Conservation (phyloP, 1,140 invertebrate genomes). For the Probaryconus sp. region DNA sequence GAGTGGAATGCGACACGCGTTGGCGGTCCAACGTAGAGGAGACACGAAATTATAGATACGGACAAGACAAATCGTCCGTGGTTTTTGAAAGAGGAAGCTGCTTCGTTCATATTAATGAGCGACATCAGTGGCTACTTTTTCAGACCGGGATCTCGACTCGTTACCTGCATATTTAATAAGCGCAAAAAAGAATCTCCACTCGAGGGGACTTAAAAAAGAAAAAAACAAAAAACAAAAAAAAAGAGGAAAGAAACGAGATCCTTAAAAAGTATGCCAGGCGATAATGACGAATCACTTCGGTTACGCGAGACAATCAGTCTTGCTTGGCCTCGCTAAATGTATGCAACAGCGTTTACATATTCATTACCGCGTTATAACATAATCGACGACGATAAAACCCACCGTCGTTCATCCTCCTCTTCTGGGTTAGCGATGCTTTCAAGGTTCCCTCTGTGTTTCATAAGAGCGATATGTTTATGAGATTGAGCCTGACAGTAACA, state of each 20-base stretch:
- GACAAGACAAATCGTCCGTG: constrained; percentile 33
- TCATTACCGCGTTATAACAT: constrained; percentile 44
- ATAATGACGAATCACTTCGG: constrained; percentile 13
- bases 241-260: neutral
- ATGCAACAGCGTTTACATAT: constrained; percentile 47
- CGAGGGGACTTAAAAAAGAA: no score
- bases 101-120: constrained; percentile 51
- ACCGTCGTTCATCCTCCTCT: neutral
- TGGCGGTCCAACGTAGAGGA: constrained; percentile 31
- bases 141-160: neutral
- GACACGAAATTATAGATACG: constrained; percentile 20
- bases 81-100: constrained; percentile 30
- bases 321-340: constrained; percentile 7
- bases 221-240: no score
- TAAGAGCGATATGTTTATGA: constrained; percentile 48
- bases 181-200: constrained; percentile 17
- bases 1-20: constrained; percentile 64
- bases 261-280: constrained; percentile 35
- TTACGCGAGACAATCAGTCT: constrained; percentile 1
- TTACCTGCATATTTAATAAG: constrained; percentile 38
- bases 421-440: neutral
- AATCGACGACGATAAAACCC: constrained; percentile 23
- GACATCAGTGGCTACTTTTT: constrained; percentile 42
- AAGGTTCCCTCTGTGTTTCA: constrained; percentile 28
- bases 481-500: constrained; percentile 55